These are phyloP conservation scores for Neoarius graeffei DNA, from an alignment of 2,113 vertebrate species.

Conservation along the genomic window DNA sequence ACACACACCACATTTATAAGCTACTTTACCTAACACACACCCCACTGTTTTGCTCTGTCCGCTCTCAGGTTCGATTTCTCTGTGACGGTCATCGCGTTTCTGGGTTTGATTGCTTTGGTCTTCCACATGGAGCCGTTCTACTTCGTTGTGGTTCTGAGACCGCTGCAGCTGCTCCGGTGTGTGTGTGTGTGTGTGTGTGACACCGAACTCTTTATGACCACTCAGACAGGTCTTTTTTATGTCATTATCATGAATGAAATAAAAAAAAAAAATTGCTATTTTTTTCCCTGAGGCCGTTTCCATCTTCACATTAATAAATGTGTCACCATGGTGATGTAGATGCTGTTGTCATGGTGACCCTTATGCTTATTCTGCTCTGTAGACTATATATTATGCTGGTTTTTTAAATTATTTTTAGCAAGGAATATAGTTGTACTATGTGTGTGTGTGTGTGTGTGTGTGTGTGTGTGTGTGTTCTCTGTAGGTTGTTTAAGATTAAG, in stretches of 20 bases:
- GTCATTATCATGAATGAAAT: no score
- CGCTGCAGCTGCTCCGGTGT: conserved; percentile 92
- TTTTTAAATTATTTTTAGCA: not conserved
- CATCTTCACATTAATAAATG: no score
- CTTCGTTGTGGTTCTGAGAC: conserved; percentile 92
- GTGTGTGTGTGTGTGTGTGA: not conserved
- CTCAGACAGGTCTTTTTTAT: no score
- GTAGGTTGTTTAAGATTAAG: conserved; percentile 94
- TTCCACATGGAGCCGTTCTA: conserved; percentile 97
- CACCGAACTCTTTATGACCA: no score
- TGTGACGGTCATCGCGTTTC: conserved; percentile 88
- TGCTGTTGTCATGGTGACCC: no score
- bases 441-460: no score
- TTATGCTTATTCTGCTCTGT: not conserved
- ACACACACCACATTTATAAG: no score
- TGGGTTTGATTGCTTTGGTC: conserved; percentile 88
- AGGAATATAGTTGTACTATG: no score
- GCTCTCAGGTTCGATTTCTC: conserved; percentile 89
- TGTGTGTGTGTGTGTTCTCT: not conserved
- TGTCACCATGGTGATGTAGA: no score
- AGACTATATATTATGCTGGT: not conserved
- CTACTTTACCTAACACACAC: not conserved
- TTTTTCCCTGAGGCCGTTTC: no score
- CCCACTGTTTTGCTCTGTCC: not conserved
- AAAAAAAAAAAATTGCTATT: no score